Base-by-base conservation (phyloP, 2,797 vertebrate genomes). In the Lepus oiostolus region DNA sequence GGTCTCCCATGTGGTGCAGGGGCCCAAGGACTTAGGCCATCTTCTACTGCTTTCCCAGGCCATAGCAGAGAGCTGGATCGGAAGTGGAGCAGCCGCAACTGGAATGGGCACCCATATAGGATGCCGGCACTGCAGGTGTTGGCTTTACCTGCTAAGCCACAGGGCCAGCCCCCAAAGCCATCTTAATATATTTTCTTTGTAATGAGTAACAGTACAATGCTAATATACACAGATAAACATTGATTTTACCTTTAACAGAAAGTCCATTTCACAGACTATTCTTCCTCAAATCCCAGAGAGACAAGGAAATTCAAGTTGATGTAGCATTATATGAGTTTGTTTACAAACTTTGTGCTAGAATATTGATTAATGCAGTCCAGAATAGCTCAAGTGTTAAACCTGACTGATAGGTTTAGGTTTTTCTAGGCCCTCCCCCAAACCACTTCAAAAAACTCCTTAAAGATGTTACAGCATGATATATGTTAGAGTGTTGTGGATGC, bases 321-420 rank as follows among this genome's bases (percentile, higher is more conserved):
- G 14, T 68, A 86, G 52, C 14, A 22, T 88, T 62, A 95, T 85
- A 58, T 89, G 32, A 91, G 42, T 89, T 74, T 89, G 38, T 82
- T 93, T n/a, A 68, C 70, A 11, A 90, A 14, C 17, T 72, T 93
- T 75, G 26, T n/a, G 89, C 76, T 58, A 83, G 14, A 86, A 65
- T 77, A 93, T 12, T 93, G 12, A 75, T 74, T 89, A 58, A 42
- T 87, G 50, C 21, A 42, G 30, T 70, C 58, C 85, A 82, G n/a
- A 81, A 38, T 79, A 76, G 26, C 42, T 85, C 13, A 85, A 28
- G 0, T 85, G 32, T 82, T 54, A 80, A 84, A 62, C 42, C 54
- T 90, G 72, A 28, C 28, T 71, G 17, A 32, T n/a, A 77, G 80
- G 68, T 91, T 85, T n/a, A 77, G 80, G 68, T 91, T 85, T 54